phyloP scores from a whole-genome alignment of 2,888 invertebrate genomes.

The Protodeltote pygarga region DNA sequence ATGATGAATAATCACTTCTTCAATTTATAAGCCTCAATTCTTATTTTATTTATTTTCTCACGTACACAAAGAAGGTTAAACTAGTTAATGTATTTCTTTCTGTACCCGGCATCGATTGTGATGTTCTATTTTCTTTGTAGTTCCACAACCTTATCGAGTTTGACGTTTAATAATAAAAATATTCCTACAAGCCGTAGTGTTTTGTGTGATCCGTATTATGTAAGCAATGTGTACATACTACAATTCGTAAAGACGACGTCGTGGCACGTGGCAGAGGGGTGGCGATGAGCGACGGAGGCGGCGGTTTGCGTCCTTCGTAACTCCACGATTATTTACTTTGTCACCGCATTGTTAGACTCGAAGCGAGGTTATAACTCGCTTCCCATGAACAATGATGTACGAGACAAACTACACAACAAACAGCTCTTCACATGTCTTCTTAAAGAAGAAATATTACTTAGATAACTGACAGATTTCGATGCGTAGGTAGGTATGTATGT shows the following conservation, averaged over 20 bases:
- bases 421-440: conserved; percentile 18
- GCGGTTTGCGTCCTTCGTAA: background rate
- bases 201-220: conserved; percentile 21
- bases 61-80: no score
- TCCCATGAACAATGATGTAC: conserved; percentile 30
- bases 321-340: conserved; percentile 33
- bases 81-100: no score
- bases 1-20: no score
- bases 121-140: no score
- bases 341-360: conserved; percentile 32
- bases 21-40: no score
- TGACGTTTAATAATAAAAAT: conserved; percentile 29
- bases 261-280: background rate
- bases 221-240: conserved; percentile 14
- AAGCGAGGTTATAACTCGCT: conserved; percentile 24
- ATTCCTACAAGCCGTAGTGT: conserved; percentile 12
- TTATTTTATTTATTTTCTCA: no score
- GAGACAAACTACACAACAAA: conserved; percentile 13
- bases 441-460: conserved; percentile 9
- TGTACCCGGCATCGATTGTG: no score
- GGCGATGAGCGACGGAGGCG: background rate
- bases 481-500: no score
- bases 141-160: no score
- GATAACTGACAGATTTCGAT: conserved; percentile 8
- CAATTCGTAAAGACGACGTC: conserved; percentile 16